These are phyloP conservation scores for Aricia agestis DNA, from an alignment of 1,140 invertebrate genomes.

Conservation along the genomic window DNA sequence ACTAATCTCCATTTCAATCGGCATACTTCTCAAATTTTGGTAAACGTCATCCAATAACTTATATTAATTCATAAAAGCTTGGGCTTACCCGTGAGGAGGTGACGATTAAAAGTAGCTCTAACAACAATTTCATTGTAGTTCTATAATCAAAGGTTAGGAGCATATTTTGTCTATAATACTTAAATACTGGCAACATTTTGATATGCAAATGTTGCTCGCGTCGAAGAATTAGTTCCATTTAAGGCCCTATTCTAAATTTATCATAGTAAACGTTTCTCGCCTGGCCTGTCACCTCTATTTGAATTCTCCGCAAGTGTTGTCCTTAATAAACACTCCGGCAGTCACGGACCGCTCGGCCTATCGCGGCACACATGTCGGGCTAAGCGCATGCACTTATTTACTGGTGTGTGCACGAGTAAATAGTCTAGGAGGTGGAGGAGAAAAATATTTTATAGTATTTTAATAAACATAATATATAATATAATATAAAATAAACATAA, in stretches of 20 bases:
- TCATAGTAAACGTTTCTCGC: neutral
- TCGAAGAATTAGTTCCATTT: neutral
- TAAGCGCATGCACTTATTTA: slow-evolving; percentile 35
- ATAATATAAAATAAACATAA: too few relatives aligned
- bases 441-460: neutral
- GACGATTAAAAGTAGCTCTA: too few relatives aligned
- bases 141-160: too few relatives aligned
- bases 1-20: too few relatives aligned
- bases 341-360: slow-evolving; percentile 46
- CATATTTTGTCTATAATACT: too few relatives aligned
- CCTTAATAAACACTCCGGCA: slow-evolving; percentile 54
- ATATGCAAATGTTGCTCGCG: neutral
- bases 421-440: slow-evolving; percentile 32
- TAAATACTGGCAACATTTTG: too few relatives aligned
- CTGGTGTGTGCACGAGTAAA: slow-evolving; percentile 37
- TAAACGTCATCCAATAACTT: too few relatives aligned
- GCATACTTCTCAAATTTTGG: too few relatives aligned
- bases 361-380: slow-evolving; percentile 49
- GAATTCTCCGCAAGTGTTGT: slow-evolving; percentile 12
- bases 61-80: too few relatives aligned
- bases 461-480: too few relatives aligned
- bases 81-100: too few relatives aligned
- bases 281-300: slow-evolving; percentile 11
- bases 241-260: neutral
- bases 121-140: too few relatives aligned